Base-by-base conservation (phyloP, 2,888 invertebrate genomes). In the Plebejus argus region DNA sequence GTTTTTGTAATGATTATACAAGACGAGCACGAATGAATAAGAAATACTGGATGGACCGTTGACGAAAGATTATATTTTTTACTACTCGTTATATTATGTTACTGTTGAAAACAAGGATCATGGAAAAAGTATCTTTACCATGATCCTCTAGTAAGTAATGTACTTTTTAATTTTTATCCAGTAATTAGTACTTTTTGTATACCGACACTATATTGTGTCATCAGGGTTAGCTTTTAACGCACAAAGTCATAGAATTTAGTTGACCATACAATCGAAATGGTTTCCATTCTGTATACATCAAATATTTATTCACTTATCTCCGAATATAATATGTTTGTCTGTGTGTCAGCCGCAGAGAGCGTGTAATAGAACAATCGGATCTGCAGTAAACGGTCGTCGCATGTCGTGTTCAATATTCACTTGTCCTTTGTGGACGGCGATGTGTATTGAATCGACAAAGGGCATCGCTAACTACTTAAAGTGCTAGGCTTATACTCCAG, bases 361-460 rank as follows among this genome's bases (percentile, higher is more conserved):
- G 18, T 66, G 28, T 66, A 66, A 66, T 66, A 66, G 66, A 66
- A 33, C 66, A 66, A 66, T 66, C 66, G 28, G 28, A 66, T 66
- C 66, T 66, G 66, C 28, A 28, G 66, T 28, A 66, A 66, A 33
- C 28, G 66, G 28, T 6, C 28, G 66, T 18, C 20, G 66, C 66
- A 66, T 66, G 66, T 66, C 66, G 66, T 66, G 66, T 66, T 66
- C 66, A 66, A 66, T 66, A 66, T 66, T 66, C 66, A 66, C 28
- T 66, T 20, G 66, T 28, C 66, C 74, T 74, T 74, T 74, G 74
- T 74, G 74, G 49, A 49, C 28, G 53, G 53, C 23, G 53, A 74
- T 53, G 74, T 74, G 74, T 49, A 49, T 23, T 74, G 66, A 66
- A 71, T 71, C 71, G 71, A 18, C 71, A 74, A 74, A 74, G 49